Conservation (phyloP, 2,888 invertebrate species). For the Blastobasis lacticolella region DNA sequence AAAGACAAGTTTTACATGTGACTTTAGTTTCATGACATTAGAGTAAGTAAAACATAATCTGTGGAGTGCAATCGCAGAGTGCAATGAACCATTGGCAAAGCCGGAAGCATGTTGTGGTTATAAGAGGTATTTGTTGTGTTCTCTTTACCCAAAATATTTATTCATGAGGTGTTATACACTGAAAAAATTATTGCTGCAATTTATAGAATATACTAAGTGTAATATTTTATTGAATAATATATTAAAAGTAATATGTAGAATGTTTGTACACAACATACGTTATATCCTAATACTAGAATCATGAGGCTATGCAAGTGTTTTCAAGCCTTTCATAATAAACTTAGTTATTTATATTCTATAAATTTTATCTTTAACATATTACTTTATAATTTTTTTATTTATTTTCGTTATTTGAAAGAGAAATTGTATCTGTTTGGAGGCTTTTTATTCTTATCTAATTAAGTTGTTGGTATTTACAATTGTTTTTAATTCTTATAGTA, state of each 20-base stretch:
- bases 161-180: conserved; percentile 59
- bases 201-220: conserved; percentile 26
- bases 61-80: conserved; percentile 32
- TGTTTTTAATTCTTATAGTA: conserved; percentile 47
- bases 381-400: conserved; percentile 45
- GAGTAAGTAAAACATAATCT: conserved; percentile 29
- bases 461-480: conserved; percentile 68
- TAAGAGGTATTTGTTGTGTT: conserved; percentile 46
- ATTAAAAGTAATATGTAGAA: conserved; percentile 9
- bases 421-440: conserved; percentile 52
- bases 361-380: conserved; percentile 24
- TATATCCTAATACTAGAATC: conserved; percentile 28
- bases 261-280: conserved; percentile 18
- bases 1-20: conserved; percentile 34
- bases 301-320: conserved; percentile 40
- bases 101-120: conserved; percentile 56
- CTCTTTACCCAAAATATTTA: conserved; percentile 48
- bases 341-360: conserved; percentile 24
- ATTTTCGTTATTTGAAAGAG: conserved; percentile 42
- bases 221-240: conserved; percentile 2
- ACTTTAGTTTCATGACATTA: conserved; percentile 35
- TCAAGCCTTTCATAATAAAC: conserved; percentile 11
- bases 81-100: conserved; percentile 67
- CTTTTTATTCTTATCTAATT: conserved; percentile 45
- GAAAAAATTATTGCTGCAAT: conserved; percentile 46